A percentile compares a stretch with the other conserved stretches of the same genome.
These are phyloP conservation scores for Oplegnathus fasciatus DNA, from an alignment of 2,113 vertebrate species.

Conservation along the genomic window DNA sequence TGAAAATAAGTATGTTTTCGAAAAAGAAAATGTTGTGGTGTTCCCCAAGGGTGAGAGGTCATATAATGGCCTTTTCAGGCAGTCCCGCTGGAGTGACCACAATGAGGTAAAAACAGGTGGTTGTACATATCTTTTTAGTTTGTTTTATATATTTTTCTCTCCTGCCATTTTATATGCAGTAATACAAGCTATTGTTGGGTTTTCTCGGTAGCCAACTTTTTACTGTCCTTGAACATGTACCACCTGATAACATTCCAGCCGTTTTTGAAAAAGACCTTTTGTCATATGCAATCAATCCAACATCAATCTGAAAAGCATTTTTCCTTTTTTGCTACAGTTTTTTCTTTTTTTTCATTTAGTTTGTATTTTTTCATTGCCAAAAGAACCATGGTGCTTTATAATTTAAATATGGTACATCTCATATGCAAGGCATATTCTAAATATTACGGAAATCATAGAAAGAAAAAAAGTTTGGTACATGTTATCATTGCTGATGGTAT, in stretches of 20 bases:
- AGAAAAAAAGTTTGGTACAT: slow-evolving; percentile 89
- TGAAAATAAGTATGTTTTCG: slow-evolving; percentile 88
- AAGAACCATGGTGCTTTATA: slow-evolving; percentile 96
- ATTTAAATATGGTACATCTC: slow-evolving; percentile 96
- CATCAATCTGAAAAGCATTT: slow-evolving; percentile 72
- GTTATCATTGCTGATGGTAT: slow-evolving; percentile 89
- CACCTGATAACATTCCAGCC: slow-evolving; percentile 95
- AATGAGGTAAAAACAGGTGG: slow-evolving; percentile 91
- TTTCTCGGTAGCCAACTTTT: slow-evolving; percentile 94
- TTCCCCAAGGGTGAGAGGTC: slow-evolving; percentile 90
- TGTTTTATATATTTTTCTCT: slow-evolving; percentile 86
- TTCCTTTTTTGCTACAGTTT: slow-evolving; percentile 75
- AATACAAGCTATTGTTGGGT: slow-evolving; percentile 98
- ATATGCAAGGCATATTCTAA: slow-evolving; percentile 95
- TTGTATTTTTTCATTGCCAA: slow-evolving; percentile 92
- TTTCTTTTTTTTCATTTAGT: slow-evolving; percentile 54
- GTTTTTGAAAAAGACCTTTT: slow-evolving; percentile 86
- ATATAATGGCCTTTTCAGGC: slow-evolving; percentile 92
- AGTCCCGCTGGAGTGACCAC: slow-evolving; percentile 88
- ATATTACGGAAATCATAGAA: slow-evolving; percentile 63
- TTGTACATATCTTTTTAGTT: slow-evolving; percentile 96
- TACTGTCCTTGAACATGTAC: slow-evolving; percentile 91
- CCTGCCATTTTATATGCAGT: slow-evolving; percentile 99
- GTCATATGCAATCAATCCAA: slow-evolving; percentile 96
- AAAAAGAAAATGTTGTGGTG: slow-evolving; percentile 89